Conservation (phyloP, 1,140 invertebrate genomes). For the Apis dorsata region DNA sequence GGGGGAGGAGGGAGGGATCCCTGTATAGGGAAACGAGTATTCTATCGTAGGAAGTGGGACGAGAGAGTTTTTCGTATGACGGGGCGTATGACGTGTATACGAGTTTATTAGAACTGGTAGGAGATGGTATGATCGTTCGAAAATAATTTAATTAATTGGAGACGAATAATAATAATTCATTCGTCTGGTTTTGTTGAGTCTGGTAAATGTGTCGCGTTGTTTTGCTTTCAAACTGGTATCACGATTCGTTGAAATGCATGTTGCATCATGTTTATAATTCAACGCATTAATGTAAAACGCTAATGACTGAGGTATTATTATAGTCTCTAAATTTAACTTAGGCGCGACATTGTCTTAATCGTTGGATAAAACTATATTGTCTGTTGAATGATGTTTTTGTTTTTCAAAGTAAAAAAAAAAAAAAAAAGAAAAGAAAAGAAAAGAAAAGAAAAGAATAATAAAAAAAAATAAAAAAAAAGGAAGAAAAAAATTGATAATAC, state of each 20-base stretch:
- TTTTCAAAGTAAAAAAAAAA: background rate
- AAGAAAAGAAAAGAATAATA: too few relatives aligned
- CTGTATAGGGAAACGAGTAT: background rate
- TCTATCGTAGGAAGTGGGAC: background rate
- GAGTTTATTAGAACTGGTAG: background rate
- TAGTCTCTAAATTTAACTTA: background rate
- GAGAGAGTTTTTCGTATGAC: background rate
- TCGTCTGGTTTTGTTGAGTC: background rate
- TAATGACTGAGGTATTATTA: constrained; percentile 1
- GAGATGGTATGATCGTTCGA: background rate
- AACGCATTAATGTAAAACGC: background rate
- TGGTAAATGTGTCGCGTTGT: background rate
- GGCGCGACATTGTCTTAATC: background rate
- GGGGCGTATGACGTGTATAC: background rate
- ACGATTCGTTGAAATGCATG: background rate
- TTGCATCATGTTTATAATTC: constrained; percentile 10
- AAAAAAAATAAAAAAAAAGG: background rate
- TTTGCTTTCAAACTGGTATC: background rate
- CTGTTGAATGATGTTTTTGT: background rate
- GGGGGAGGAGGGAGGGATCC: background rate
- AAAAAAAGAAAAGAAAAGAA: background rate
- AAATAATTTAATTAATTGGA: background rate
- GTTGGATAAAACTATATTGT: background rate
- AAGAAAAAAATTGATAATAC: background rate
- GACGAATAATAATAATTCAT: background rate